phyloP scores from a whole-genome alignment of 2,888 invertebrate species.

The Platypus cylindrus region DNA sequence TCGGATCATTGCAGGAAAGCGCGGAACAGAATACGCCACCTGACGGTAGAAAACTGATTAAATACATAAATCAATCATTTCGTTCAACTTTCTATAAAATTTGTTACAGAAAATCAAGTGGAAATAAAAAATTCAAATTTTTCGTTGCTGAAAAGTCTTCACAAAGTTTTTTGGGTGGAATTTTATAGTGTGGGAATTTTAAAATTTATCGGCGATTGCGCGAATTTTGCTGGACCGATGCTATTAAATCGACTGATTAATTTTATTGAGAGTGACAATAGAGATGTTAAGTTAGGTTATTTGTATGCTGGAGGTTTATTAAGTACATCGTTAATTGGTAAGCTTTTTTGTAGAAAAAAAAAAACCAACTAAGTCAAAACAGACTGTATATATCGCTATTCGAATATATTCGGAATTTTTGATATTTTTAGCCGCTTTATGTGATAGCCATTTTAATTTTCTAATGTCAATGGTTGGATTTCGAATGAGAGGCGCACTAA shows the following conservation, averaged over 20 bases:
- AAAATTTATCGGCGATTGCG: constrained; percentile 68
- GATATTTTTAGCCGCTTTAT: constrained; percentile 54
- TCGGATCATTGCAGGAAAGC: background rate
- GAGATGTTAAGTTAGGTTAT: constrained; percentile 51
- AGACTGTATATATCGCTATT: background rate
- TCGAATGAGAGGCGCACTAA: constrained; percentile 75
- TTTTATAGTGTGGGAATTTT: constrained; percentile 77
- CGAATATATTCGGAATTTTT: constrained; percentile 1
- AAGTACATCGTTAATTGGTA: constrained; percentile 54
- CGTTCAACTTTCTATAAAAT: too few relatives aligned
- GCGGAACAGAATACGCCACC: too few relatives aligned
- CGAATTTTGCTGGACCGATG: constrained; percentile 82
- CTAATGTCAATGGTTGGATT: constrained; percentile 69
- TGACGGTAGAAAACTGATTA: too few relatives aligned
- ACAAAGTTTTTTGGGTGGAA: constrained; percentile 63
- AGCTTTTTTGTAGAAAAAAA: constrained; percentile 17
- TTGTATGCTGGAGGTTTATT: constrained; percentile 55
- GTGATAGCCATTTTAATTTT: constrained; percentile 83
- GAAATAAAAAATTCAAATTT: constrained; percentile 5
- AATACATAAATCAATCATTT: too few relatives aligned
- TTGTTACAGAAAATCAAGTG: constrained; percentile 2
- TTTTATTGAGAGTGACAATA: constrained; percentile 60
- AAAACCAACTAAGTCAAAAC: background rate
- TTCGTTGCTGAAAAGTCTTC: constrained; percentile 53
- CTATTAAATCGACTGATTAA: constrained; percentile 69